phyloP scores from a whole-genome alignment of 1,140 invertebrate genomes.

The Chrysopa pallens region DNA sequence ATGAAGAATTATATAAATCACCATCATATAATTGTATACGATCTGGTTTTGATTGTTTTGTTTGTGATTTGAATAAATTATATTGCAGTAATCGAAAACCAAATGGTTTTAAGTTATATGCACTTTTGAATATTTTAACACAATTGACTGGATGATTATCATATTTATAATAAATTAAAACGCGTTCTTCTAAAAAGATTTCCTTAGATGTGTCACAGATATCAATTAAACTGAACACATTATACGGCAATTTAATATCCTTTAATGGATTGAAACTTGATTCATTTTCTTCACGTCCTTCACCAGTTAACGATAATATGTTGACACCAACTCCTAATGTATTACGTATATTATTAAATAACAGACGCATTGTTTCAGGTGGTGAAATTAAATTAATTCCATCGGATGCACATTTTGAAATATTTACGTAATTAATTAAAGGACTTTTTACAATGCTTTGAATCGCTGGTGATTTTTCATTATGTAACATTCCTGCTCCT shows the following conservation, averaged over 20 bases:
- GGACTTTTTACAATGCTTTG: constrained; percentile 78
- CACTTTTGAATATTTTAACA: constrained; percentile 89
- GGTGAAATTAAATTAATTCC: constrained; percentile 86
- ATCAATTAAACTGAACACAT: constrained; percentile 88
- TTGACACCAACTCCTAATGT: constrained; percentile 82
- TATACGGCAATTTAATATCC: constrained; percentile 75
- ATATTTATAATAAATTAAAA: constrained; percentile 94
- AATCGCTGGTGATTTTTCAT: constrained; percentile 83
- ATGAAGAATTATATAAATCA: constrained; percentile 74
- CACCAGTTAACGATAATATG: constrained; percentile 75
- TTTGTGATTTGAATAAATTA: constrained; percentile 79
- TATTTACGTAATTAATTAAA: constrained; percentile 59
- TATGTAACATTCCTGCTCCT: constrained; percentile 92
- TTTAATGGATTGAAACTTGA: constrained; percentile 74
- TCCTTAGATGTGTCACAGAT: constrained; percentile 92
- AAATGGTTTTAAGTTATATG: constrained; percentile 65
- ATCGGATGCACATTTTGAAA: constrained; percentile 72
- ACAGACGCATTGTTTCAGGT: constrained; percentile 50
- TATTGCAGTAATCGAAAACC: constrained; percentile 84
- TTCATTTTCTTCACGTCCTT: constrained; percentile 72
- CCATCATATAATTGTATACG: constrained; percentile 80
- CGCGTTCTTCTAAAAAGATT: constrained; percentile 72
- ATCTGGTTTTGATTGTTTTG: constrained; percentile 60
- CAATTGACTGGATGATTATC: constrained; percentile 92
- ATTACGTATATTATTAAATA: constrained; percentile 54